phyloP scores from a whole-genome alignment of 1,140 invertebrate genomes.

The Nylanderia fulva region DNA sequence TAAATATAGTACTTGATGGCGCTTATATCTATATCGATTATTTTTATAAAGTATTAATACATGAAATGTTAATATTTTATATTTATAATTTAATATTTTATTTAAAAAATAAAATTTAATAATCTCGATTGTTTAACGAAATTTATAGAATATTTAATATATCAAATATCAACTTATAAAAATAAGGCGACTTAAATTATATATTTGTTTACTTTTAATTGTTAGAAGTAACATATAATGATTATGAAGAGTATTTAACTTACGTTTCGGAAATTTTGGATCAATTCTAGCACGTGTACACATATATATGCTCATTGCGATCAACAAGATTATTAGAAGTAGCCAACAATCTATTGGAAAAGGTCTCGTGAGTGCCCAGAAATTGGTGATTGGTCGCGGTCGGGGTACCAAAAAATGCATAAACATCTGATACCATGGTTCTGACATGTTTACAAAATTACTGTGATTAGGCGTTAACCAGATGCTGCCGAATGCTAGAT shows the following conservation, averaged over 20 bases:
- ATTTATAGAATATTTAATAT: background rate
- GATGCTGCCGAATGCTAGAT: slow-evolving; percentile 79
- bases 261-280: slow-evolving; percentile 75
- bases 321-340: slow-evolving; percentile 61
- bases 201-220: background rate
- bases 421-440: slow-evolving; percentile 75
- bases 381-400: slow-evolving; percentile 74
- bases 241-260: slow-evolving; percentile 48
- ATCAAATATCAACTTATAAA: too few relatives aligned
- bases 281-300: slow-evolving; percentile 72
- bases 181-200: background rate
- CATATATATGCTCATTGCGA: slow-evolving; percentile 68
- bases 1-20: background rate
- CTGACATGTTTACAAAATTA: slow-evolving; percentile 70
- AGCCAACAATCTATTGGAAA: slow-evolving; percentile 75
- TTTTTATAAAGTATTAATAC: background rate
- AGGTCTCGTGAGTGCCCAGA: slow-evolving; percentile 80
- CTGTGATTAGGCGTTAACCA: slow-evolving; percentile 73
- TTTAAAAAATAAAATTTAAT: background rate
- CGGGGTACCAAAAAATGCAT: slow-evolving; percentile 80
- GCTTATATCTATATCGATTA: background rate
- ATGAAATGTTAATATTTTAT: too few relatives aligned
- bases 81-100: too few relatives aligned
- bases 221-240: background rate
- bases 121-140: background rate